These are phyloP conservation scores for Cyaniris semiargus DNA, from an alignment of 2,888 invertebrate genomes.

Conservation along the genomic window DNA sequence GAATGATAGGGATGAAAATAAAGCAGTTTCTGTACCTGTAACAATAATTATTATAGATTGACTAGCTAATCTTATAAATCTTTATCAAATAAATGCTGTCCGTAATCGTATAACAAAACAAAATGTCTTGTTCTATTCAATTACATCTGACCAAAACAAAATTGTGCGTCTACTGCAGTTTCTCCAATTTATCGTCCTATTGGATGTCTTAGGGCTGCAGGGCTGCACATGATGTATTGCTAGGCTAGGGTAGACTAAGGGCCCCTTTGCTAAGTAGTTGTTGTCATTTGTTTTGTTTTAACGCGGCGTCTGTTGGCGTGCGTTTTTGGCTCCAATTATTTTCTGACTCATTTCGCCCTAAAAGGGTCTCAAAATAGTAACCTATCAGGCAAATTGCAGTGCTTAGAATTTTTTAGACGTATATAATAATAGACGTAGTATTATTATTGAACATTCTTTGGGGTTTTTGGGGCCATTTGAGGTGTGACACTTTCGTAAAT, in stretches of 20 bases:
- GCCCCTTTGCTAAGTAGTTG: conserved; percentile 47
- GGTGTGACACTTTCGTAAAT: no score
- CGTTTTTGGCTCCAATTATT: conserved; percentile 36
- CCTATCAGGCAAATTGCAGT: neutral
- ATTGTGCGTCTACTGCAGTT: neutral
- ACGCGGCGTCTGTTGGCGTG: conserved; percentile 33
- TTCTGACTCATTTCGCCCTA: conserved; percentile 3
- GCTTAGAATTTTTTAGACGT: neutral
- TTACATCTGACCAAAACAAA: neutral
- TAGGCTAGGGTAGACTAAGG: conserved; percentile 48
- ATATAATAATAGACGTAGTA: neutral
- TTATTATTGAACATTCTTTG: neutral
- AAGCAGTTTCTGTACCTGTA: no score
- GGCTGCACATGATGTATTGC: conserved; percentile 52
- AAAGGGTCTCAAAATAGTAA: neutral
- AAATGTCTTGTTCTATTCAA: neutral
- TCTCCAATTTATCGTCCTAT: conserved; percentile 33
- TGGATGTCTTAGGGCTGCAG: conserved; percentile 37
- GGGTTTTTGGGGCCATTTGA: no score
- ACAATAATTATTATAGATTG: no score
- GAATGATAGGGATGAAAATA: no score
- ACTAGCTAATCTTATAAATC: no score
- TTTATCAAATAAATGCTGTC: no score
- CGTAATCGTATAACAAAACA: neutral
- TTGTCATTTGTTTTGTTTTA: conserved; percentile 47